Base-by-base conservation (phyloP, 2,888 invertebrate genomes). In the Drosophila siamana region DNA sequence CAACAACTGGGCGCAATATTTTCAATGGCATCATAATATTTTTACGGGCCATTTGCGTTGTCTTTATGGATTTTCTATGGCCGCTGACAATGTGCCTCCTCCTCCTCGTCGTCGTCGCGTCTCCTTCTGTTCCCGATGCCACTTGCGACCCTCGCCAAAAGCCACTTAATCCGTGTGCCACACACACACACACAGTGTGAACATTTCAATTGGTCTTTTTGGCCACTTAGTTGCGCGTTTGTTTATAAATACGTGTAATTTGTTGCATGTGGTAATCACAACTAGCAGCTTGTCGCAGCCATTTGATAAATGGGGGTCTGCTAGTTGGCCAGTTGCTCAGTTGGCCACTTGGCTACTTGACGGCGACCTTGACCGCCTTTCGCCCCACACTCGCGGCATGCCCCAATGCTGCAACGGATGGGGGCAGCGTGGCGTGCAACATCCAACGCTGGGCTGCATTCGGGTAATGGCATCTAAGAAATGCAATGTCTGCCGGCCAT, bases 21-120 rank as follows among this genome's bases (percentile, higher is more conserved):
- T 68, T 81, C 88, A 88, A 82, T 76, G 86, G 84, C 80, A 83
- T 86, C 71, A 89, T 79, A 85, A 85, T 86, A 86, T 88, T 77
- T 89, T 89, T 74, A 85, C 78, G 86, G 84, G 61, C 89, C 88
- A 85, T 85, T 88, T 77, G 70, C 30, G 72, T 70, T 77, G 88
- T 79, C 85, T 85, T 80, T 85, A 85, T 85, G 80, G 80, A 74
- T 86, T 82, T 63, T 69, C 69, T 78, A 76, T 72, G 81, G 85
- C 47, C 41, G 73, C 73, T 73, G 73, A 72, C 73, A 73, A 52
- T 69, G 62, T 40, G 38, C 30, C 9, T 9, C 26, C 16, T n/a
- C 7, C 24, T 1, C 44, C 41, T 19, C n/a, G n/a, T n/a, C n/a
- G n/a, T n/a, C n/a, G n/a, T n/a, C n/a, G 19, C 19, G 1, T 3